phyloP scores from a whole-genome alignment of 2,797 vertebrate species.

The Myripristis murdjan region DNA sequence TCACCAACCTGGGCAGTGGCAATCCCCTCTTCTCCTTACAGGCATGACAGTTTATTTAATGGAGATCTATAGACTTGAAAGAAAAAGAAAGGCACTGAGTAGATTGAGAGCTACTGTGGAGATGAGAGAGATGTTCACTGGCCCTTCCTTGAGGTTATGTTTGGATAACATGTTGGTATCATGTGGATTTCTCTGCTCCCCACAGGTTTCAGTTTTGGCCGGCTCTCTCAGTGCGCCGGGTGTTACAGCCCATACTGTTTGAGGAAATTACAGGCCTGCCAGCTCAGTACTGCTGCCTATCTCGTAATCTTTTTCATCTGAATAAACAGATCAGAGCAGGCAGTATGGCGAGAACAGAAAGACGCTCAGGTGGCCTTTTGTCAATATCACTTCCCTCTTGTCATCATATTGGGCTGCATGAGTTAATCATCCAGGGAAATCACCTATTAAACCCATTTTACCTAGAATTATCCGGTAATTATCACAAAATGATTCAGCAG shows the following conservation, averaged over 20 bases:
- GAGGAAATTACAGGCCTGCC: constrained; percentile 58
- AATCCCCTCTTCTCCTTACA: not conserved
- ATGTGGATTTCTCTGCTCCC: constrained; percentile 27
- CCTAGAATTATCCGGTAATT: constrained; percentile 59
- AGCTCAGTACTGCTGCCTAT: constrained; percentile 26
- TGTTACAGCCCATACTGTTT: constrained; percentile 51
- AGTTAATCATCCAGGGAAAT: constrained; percentile 73
- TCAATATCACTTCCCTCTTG: constrained; percentile 30
- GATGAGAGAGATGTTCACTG: not conserved
- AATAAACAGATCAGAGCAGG: constrained; percentile 15
- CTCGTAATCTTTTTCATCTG: constrained; percentile 24
- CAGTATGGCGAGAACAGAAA: not conserved
- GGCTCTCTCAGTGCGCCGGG: constrained; percentile 10
- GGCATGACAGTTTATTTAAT: not conserved
- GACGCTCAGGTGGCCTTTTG: not conserved
- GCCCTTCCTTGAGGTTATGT: constrained; percentile 14
- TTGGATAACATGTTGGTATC: constrained; percentile 30
- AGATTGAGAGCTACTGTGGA: constrained; percentile 1
- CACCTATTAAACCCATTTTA: constrained; percentile 66
- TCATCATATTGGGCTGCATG: constrained; percentile 47
- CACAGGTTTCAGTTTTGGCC: constrained; percentile 40
- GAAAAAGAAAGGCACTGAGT: not conserved
- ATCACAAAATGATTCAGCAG: constrained; percentile 41
- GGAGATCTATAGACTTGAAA: not conserved
- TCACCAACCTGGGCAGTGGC: constrained; percentile 1